These are phyloP conservation scores for Stegodyphus mimosarum DNA, from an alignment of 1,140 invertebrate genomes.

Conservation along the genomic window DNA sequence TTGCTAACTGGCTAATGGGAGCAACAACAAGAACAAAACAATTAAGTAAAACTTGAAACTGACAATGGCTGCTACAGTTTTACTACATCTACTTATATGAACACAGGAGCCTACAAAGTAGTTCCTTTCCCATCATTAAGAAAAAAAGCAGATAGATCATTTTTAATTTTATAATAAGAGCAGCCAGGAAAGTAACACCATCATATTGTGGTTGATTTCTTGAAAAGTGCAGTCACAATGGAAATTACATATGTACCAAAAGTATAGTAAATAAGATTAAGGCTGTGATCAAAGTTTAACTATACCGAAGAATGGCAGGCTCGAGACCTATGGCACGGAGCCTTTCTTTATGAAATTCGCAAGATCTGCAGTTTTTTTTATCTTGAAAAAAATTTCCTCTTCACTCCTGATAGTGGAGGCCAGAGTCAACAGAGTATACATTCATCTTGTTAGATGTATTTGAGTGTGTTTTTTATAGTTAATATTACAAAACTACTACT, in stretches of 20 bases:
- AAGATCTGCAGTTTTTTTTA: constrained; percentile 14
- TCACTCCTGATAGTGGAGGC: background rate
- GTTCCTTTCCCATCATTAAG: constrained; percentile 44
- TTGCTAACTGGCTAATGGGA: constrained; percentile 54
- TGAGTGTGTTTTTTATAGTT: constrained; percentile 13
- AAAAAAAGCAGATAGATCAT: constrained; percentile 40
- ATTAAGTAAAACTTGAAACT: constrained; percentile 57
- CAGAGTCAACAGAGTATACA: constrained; percentile 2
- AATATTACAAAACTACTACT: constrained; percentile 54
- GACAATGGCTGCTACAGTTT: constrained; percentile 56
- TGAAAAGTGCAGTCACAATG: constrained; percentile 53
- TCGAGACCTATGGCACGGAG: background rate
- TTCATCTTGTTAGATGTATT: constrained; percentile 34
- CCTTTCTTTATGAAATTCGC: constrained; percentile 26
- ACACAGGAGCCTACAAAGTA: constrained; percentile 58
- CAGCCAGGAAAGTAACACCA: constrained; percentile 59
- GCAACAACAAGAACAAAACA: constrained; percentile 59
- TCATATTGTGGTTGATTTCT: constrained; percentile 41
- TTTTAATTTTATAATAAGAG: constrained; percentile 50
- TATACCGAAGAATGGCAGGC: background rate
- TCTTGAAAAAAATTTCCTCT: background rate
- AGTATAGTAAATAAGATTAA: constrained; percentile 57
- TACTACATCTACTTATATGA: constrained; percentile 57
- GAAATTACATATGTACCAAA: constrained; percentile 60
- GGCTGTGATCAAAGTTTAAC: constrained; percentile 44